Conservation (phyloP, 2,888 invertebrate species). For the Sclerodermus sp. region DNA sequence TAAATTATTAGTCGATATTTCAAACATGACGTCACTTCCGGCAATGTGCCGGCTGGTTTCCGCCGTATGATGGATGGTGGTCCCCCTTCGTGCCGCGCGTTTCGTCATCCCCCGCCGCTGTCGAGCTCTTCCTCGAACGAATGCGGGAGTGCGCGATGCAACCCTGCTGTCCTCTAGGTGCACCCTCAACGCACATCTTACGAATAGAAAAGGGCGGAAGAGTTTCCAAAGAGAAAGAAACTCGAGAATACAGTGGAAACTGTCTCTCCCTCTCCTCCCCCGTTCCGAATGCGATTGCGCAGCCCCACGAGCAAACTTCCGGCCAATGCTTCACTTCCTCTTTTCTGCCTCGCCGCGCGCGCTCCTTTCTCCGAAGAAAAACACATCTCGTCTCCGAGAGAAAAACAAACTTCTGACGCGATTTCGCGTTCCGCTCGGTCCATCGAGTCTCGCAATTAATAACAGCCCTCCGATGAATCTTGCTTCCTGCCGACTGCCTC, state of each 20-base stretch:
- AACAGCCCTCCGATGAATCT: slow-evolving; percentile 13
- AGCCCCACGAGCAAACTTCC: too few relatives aligned
- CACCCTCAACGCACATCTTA: slow-evolving; percentile 12
- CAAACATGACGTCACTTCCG: slow-evolving; percentile 55
- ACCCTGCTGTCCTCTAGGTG: too few relatives aligned
- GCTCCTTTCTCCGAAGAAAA: neutral
- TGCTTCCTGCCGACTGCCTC: slow-evolving; percentile 10
- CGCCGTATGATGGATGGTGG: slow-evolving; percentile 50
- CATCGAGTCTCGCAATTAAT: slow-evolving; percentile 13
- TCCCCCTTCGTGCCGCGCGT: slow-evolving; percentile 19
- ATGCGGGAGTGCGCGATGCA: slow-evolving; percentile 16
- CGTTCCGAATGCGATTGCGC: too few relatives aligned
- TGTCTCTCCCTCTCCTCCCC: too few relatives aligned
- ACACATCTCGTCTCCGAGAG: neutral
- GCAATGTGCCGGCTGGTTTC: slow-evolving; percentile 55
- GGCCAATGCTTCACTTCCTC: too few relatives aligned
- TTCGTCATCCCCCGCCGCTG: slow-evolving; percentile 20
- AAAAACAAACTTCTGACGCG: slow-evolving; percentile 2
- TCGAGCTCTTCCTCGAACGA: slow-evolving; percentile 38
- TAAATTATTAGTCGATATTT: slow-evolving; percentile 57
- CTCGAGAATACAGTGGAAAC: too few relatives aligned
- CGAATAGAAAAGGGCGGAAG: too few relatives aligned
- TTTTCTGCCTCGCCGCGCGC: slow-evolving; percentile 7
- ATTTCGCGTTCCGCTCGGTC: neutral
- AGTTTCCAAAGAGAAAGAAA: too few relatives aligned